A percentile compares a stretch with the other conserved stretches of the same genome.
These are phyloP conservation scores for Acleris cristana DNA, from an alignment of 2,888 invertebrate species.

Conservation along the genomic window DNA sequence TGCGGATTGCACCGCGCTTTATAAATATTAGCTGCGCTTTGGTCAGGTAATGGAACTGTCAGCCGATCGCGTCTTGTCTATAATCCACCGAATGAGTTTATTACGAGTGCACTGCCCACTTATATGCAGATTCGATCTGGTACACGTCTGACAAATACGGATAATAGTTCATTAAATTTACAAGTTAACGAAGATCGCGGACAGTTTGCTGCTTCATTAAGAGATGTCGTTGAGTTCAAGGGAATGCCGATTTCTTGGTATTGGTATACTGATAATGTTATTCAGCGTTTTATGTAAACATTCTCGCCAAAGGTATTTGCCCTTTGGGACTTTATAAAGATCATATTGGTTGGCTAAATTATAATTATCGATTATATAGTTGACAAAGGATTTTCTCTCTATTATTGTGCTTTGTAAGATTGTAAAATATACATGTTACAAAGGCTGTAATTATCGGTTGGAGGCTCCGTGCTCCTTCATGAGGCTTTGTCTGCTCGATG, in stretches of 20 bases:
- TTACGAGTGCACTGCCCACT: conserved; percentile 64
- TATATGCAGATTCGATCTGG: conserved; percentile 55
- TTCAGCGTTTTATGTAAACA: conserved; percentile 1
- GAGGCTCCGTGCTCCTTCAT: conserved; percentile 72
- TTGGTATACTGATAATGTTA: conserved; percentile 17
- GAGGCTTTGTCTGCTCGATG: conserved; percentile 65
- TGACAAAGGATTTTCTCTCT: conserved; percentile 53
- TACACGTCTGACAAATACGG: conserved; percentile 51
- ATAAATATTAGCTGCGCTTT: conserved; percentile 69
- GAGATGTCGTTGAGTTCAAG: conserved; percentile 33
- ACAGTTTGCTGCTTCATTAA: conserved; percentile 43
- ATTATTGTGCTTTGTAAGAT: conserved; percentile 68
- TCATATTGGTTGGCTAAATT: neutral
- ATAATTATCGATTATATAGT: conserved; percentile 55
- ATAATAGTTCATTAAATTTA: conserved; percentile 55
- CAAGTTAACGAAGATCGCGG: conserved; percentile 48
- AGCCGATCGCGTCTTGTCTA: conserved; percentile 67
- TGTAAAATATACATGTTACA: conserved; percentile 67
- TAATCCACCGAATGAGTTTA: conserved; percentile 76
- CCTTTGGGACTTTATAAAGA: conserved; percentile 2
- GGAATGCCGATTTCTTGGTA: conserved; percentile 36
- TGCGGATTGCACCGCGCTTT: conserved; percentile 55
- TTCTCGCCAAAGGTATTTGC: conserved; percentile 1
- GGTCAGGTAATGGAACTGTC: conserved; percentile 75
- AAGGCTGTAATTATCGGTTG: conserved; percentile 80